These are phyloP conservation scores for Picathartes gymnocephalus DNA, from an alignment of 2,113 vertebrate species.

Conservation along the genomic window DNA sequence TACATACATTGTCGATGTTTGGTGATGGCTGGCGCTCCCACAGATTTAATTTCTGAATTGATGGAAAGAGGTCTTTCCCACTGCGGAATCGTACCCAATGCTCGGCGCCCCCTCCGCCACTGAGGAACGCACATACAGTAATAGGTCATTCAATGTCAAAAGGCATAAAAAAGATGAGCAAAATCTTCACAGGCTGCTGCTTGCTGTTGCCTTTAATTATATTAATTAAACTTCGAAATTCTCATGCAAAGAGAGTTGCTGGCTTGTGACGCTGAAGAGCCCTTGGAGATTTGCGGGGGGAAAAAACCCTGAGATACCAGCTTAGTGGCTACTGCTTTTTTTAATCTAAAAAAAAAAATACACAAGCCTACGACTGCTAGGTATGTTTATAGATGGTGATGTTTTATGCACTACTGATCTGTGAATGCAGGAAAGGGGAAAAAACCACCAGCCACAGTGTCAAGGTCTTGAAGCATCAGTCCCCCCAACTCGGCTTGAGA, in stretches of 20 bases:
- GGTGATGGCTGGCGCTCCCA: constrained; percentile 31
- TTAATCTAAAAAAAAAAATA: constrained; percentile 56
- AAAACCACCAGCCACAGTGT: constrained; percentile 72
- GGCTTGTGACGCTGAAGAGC: constrained; percentile 79
- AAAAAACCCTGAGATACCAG: constrained; percentile 72
- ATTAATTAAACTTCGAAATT: constrained; percentile 97
- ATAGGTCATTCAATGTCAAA: constrained; percentile 95
- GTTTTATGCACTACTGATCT: constrained; percentile 78
- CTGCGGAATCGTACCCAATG: constrained; percentile 45
- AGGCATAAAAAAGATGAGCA: constrained; percentile 90
- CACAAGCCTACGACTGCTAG: constrained; percentile 58
- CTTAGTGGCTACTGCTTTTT: constrained; percentile 69
- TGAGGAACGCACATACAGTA: constrained; percentile 70
- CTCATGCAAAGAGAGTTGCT: constrained; percentile 78
- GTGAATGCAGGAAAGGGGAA: constrained; percentile 57
- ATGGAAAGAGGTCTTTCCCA: constrained; percentile 77
- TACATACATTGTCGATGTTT: constrained; percentile 74
- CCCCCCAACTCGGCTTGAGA: constrained; percentile 73
- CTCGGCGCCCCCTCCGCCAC: constrained; percentile 64
- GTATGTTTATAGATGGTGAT: constrained; percentile 76
- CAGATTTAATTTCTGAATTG: constrained; percentile 80
- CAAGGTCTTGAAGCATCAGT: constrained; percentile 79
- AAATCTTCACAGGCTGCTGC: constrained; percentile 94
- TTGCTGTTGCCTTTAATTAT: constrained; percentile 96
- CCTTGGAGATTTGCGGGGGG: constrained; percentile 72